phyloP scores from a whole-genome alignment of 2,797 vertebrate species.

The Falco cherrug region DNA sequence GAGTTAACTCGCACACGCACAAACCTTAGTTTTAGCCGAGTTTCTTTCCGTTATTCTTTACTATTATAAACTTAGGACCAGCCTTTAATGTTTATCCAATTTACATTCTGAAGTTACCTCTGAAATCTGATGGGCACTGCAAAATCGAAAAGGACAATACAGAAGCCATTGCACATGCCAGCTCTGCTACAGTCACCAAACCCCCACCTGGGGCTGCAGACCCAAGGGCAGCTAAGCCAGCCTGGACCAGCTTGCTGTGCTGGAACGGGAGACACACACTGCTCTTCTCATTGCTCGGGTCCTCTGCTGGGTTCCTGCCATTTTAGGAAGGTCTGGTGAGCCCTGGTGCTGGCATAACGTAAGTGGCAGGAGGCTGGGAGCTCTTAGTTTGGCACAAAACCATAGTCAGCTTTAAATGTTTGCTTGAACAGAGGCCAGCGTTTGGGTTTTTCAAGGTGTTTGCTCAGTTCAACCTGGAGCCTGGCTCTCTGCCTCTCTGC shows the following conservation, averaged over 20 bases:
- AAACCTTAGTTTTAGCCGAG: not conserved
- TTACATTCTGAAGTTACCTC: not conserved
- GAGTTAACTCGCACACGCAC: not conserved
- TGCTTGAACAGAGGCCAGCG: not conserved
- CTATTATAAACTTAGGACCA: not conserved
- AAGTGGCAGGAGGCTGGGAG: not conserved
- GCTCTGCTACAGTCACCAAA: accelerated
- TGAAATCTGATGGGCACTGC: not conserved
- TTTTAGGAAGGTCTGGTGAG: not conserved
- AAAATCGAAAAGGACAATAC: not conserved
- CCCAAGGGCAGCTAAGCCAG: not conserved
- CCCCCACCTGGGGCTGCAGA: not conserved
- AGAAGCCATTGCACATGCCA: not conserved
- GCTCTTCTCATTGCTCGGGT: not conserved
- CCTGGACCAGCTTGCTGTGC: not conserved
- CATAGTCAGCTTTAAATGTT: not conserved
- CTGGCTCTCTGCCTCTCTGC: not conserved
- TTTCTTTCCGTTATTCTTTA: not conserved
- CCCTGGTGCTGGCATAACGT: not conserved
- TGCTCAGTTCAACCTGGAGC: not conserved
- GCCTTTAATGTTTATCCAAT: not conserved
- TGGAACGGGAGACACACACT: not conserved
- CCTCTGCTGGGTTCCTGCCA: not conserved
- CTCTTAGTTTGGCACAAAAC: not conserved
- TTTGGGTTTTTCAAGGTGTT: not conserved